phyloP scores from a whole-genome alignment of 1,140 invertebrate genomes.

The Rhopalosiphum padi region DNA sequence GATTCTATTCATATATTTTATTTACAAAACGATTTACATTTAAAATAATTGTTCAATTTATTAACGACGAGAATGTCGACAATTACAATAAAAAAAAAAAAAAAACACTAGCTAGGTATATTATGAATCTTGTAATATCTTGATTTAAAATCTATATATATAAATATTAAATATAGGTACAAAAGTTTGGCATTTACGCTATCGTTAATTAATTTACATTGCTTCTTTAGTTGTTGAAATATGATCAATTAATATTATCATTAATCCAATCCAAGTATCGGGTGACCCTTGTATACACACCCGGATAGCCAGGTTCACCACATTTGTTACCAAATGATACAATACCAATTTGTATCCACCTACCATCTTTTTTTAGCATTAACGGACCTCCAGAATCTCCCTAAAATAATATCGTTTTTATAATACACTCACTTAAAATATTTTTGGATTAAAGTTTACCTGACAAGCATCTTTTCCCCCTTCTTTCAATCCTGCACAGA shows the following conservation, averaged over 20 bases:
- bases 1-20: background rate
- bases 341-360: conserved; percentile 73
- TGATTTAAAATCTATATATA: background rate
- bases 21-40: conserved; percentile 36
- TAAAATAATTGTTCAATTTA: conserved; percentile 2
- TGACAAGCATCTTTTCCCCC: conserved; percentile 93
- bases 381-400: conserved; percentile 87
- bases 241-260: conserved; percentile 16
- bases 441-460: conserved; percentile 64
- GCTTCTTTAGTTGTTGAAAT: background rate
- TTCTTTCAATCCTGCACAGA: conserved; percentile 89
- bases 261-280: conserved; percentile 71
- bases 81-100: background rate
- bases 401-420: conserved; percentile 62
- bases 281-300: conserved; percentile 80
- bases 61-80: background rate
- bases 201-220: background rate
- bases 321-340: conserved; percentile 79
- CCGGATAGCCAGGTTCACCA: conserved; percentile 75
- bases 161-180: conserved; percentile 4
- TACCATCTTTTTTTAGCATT: conserved; percentile 68
- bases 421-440: background rate
- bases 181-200: background rate
- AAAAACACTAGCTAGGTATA: background rate
- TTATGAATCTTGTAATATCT: background rate